Percentiles rank a stretch among this genome's conserved stretches.
phyloP scores from a whole-genome alignment of 2,113 vertebrate genomes.

The Oreochromis spilurus region DNA sequence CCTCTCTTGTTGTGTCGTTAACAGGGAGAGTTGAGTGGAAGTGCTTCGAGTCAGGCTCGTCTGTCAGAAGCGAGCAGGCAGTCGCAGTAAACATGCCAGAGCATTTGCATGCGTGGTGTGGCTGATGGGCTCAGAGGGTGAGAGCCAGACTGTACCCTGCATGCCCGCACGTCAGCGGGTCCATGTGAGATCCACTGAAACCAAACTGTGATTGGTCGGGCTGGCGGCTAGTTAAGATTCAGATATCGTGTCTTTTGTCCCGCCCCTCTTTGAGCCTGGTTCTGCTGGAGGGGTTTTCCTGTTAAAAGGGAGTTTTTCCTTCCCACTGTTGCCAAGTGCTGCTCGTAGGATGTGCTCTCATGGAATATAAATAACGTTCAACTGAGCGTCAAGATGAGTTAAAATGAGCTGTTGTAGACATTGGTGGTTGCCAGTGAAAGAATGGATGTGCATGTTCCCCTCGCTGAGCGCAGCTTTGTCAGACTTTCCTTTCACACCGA shows the following conservation, averaged over 20 bases:
- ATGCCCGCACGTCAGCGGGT: background rate
- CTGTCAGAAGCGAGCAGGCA: conserved; percentile 46
- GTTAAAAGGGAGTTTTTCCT: background rate
- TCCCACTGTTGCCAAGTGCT: background rate
- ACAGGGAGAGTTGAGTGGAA: conserved; percentile 57
- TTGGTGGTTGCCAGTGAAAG: background rate
- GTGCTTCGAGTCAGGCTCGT: conserved; percentile 35
- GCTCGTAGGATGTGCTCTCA: background rate
- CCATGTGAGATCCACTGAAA: background rate
- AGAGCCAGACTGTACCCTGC: background rate
- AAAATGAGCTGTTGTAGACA: background rate
- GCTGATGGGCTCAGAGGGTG: conserved; percentile 27
- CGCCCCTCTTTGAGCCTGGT: background rate
- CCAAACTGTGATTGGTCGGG: background rate
- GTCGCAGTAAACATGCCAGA: background rate
- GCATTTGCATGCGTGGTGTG: conserved; percentile 18
- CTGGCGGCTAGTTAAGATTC: background rate
- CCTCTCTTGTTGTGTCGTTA: conserved; percentile 60
- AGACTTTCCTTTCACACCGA: background rate
- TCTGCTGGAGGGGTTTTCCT: fast-evolving
- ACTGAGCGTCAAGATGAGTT: background rate
- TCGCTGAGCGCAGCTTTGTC: background rate
- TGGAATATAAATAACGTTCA: fast-evolving
- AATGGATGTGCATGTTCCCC: background rate
- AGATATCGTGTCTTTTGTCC: background rate